Base-by-base conservation (phyloP, 2,888 invertebrate genomes). In the Erebia epiphron region DNA sequence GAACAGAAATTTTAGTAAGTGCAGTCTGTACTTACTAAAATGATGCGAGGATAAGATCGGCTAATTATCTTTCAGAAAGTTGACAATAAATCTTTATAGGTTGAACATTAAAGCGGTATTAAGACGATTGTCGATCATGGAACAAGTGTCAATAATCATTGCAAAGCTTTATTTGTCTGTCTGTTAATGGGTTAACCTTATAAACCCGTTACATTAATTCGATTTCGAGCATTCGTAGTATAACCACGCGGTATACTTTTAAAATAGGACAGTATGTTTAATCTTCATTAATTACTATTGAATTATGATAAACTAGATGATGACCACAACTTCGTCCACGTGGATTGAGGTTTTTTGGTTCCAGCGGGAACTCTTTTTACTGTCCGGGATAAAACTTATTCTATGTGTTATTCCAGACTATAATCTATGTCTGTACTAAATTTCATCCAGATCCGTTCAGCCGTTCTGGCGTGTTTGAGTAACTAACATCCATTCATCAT, bases 171-270 rank as follows among this genome's bases (percentile, higher is more conserved):
- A 67, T 57, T 67, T 67, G 46, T 49, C 58, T n/a, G n/a, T 57
- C 21, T 9, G 49, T 49, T 26, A 58, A 49, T 67, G 49, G 67
- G 67, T 46, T n/a, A 67, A 67, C 52, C 41, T 57, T 62, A 68
- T 54, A 65, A 73, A 70, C 72, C 68, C 35, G 68, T 73, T 63
- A 43, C 41, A 56, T 67, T 65, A 61, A 69, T 52, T 64, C 65
- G 65, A 43, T 68, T 60, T 60, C 64, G 58, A 56, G 10, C 46
- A 56, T 66, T 49, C 43, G 41, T 62, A 65, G 63, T 67, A 63
- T 58, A 26, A 57, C 61, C 69, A 70, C 58, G 58, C 67, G 58
- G 58, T 52, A 52, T 14, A 35, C 1, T 8, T 9, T 1, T 26
- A 10, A 21, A 64, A 18, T 1, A 13, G 52, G 64, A 54, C 18